Base-by-base conservation (phyloP, 2,113 vertebrate genomes). In the Columba livia region DNA sequence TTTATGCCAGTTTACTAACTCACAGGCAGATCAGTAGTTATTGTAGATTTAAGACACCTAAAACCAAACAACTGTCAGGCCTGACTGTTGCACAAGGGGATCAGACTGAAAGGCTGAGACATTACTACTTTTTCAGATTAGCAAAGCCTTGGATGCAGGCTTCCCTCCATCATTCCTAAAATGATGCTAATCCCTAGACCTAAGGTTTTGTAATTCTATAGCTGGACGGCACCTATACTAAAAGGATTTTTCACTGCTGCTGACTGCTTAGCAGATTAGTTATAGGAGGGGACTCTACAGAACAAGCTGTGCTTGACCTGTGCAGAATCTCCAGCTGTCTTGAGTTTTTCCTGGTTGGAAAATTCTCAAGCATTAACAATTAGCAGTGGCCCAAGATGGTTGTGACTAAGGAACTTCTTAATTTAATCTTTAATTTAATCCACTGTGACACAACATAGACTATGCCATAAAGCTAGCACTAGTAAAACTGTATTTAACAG, bases 171-270 rank as follows among this genome's bases (percentile, higher is more conserved):
- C 90, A 80, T 90, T 93, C 56, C 92, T 95, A 83, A 95, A 96
- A 95, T 85, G 79, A 86, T 93, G 79, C 64, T 95, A 93, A 96
- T 96, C 92, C 92, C 47, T 72, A 50, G 81, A 85, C 92, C 92
- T 88, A 73, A 91, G 79, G 42, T 88, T 96, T 95, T 79, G 50
- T 50, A 93, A 48, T 85, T 95, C 71, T 93, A 19, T 85, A 77
- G 36, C 85, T 86, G 94, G 90, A 94, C 85, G 88, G 90, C 58
- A 88, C 79, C 75, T 90, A 66, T 50, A 66, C 56, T 93, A 65
- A 90, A 91, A 83, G 88, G 88, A 97, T 95, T 97, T 96, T 92
- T 71, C 28, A 34, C 80, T 85, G 58, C 85, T 95, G 92, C 58
- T 93, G 36, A 73, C 88, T 88, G 48, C 36, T 80, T 91, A 91